Base-by-base conservation (phyloP, 2,113 vertebrate species). In the Calonectris borealis region DNA sequence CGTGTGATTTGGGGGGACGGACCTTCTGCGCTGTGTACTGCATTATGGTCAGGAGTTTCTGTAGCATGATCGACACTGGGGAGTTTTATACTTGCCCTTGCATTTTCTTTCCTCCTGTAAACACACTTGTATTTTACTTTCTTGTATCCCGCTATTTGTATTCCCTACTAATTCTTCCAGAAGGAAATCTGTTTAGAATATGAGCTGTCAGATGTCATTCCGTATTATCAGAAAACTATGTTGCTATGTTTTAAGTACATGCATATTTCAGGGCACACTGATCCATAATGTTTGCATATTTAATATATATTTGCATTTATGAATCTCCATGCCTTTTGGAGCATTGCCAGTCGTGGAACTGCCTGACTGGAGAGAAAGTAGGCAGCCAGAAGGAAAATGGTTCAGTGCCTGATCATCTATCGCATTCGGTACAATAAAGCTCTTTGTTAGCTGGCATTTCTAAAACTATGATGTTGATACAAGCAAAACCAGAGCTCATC, bases 251-350 rank as follows among this genome's bases (percentile, higher is more conserved):
- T 95, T 83, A 89, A 94, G 73, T 90, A 73, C 55, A 36, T 65
- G 84, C 78, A 72, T 94, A 87, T 93, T 91, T 94, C 90, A 85
- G 75, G 52, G 44, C 57, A 72, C 82, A 79, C 29, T 57, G 81
- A 85, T 94, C 89, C 78, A 49, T 96, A 83, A 89, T 87, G 91
- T 87, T 93, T 95, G 91, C 91, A 90, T 97, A 91, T 89, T 93
- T 91, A 58, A 94, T 85, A 49, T 5, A 21, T 83, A 93, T 90
- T 97, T 97, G 64, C 96, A 96, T 96, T 80, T 90, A 73, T 92
- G 79, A 90, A 90, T 94, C 78, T 90, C 79, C 79, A 77, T 69
- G 58, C 8, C 27, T 73, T 80, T 77, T 90, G 83, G 68, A 90
- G 71, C 16, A 22, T 49, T 92, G 75, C 85, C 90, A 92, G 46